These are phyloP conservation scores for Zygaena filipendulae DNA, from an alignment of 2,888 invertebrate genomes.

Conservation along the genomic window DNA sequence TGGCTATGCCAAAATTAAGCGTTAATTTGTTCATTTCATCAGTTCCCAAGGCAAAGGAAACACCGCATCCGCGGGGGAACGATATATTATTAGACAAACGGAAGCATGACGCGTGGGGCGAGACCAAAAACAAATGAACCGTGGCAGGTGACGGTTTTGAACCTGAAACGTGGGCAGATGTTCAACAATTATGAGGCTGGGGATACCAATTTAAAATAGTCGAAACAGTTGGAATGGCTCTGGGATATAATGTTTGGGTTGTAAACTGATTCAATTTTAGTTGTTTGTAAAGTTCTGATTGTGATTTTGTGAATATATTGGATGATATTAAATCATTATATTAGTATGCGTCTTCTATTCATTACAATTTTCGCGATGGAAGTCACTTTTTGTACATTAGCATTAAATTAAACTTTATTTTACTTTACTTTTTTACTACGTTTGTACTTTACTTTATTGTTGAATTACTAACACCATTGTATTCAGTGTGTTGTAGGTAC, in stretches of 20 bases:
- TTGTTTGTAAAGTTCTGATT: slow-evolving; percentile 9
- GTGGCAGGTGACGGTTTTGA: slow-evolving; percentile 11
- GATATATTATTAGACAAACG: slow-evolving; percentile 28
- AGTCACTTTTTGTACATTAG: too few relatives aligned
- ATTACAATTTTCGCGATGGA: too few relatives aligned
- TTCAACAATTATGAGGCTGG: slow-evolving; percentile 6
- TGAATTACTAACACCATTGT: too few relatives aligned
- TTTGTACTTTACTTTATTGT: too few relatives aligned
- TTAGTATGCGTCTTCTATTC: too few relatives aligned
- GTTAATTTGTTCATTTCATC: not conserved
- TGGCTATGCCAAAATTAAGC: too few relatives aligned
- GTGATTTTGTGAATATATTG: slow-evolving; percentile 2
- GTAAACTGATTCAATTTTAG: not conserved
- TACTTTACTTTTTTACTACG: too few relatives aligned
- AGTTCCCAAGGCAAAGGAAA: slow-evolving; percentile 47
- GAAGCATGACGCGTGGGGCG: slow-evolving; percentile 25
- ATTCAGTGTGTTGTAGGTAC: too few relatives aligned
- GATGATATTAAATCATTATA: slow-evolving; percentile 1
- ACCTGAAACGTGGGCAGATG: slow-evolving; percentile 3
- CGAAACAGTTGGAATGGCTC: slow-evolving; percentile 1
- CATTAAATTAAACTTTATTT: too few relatives aligned
- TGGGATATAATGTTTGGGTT: slow-evolving; percentile 1
- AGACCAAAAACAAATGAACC: slow-evolving; percentile 24
- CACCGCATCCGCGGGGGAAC: slow-evolving; percentile 29
- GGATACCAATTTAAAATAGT: slow-evolving; percentile 9